phyloP scores from a whole-genome alignment of 2,888 invertebrate genomes.

The Willowsia nigromaculata region DNA sequence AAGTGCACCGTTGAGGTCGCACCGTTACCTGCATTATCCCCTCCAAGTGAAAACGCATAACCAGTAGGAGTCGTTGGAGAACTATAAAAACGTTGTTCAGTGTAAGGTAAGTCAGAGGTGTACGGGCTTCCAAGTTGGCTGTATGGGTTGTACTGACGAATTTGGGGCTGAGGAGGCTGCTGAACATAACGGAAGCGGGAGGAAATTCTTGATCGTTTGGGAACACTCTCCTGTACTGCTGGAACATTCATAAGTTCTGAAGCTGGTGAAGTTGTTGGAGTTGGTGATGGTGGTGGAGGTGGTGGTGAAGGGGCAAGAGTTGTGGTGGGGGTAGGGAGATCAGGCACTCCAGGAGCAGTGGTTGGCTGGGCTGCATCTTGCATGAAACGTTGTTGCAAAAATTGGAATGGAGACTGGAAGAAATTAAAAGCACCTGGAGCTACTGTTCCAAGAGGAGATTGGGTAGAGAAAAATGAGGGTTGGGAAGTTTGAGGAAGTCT shows the following conservation, averaged over 20 bases:
- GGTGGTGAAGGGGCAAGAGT: neutral
- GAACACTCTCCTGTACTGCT: neutral
- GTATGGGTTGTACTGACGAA: constrained; percentile 48
- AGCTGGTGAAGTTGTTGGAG: neutral
- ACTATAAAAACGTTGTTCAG: constrained; percentile 55
- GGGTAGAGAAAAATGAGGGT: neutral
- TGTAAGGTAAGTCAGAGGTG: constrained; percentile 45
- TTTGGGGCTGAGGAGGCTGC: neutral
- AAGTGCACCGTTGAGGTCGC: constrained; percentile 57
- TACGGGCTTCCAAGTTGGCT: neutral
- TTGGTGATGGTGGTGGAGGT: neutral
- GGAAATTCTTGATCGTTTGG: constrained; percentile 39
- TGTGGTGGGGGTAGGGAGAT: neutral
- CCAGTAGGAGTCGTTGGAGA: constrained; percentile 54
- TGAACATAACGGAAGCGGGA: constrained; percentile 60
- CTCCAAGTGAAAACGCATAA: constrained; percentile 48
- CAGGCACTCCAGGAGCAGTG: neutral
- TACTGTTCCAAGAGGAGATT: neutral
- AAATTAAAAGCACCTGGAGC: constrained; percentile 51
- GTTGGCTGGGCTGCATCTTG: neutral
- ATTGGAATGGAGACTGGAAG: constrained; percentile 59
- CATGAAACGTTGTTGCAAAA: constrained; percentile 18
- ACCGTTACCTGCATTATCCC: neutral
- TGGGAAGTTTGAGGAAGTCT: neutral
- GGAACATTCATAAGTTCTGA: neutral